Evolutionary conservation across 1,140 invertebrate species (phyloP).

Genomic region (Dendrolimus kikuchii): DNA sequence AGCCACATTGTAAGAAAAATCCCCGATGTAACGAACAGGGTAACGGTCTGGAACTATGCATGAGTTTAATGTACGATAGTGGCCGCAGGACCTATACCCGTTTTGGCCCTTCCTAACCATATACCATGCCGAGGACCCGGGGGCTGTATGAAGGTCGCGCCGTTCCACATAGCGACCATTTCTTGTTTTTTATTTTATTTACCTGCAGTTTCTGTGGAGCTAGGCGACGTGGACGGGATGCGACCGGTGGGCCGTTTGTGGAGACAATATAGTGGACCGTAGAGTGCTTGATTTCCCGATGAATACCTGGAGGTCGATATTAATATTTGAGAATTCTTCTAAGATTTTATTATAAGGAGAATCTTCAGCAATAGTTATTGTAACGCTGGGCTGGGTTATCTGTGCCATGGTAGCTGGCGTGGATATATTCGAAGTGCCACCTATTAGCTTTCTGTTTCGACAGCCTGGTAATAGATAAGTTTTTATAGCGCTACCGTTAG

Average conservation of each 20-base stretch:
- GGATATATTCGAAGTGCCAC: background rate
- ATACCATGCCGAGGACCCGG: slow-evolving; percentile 4
- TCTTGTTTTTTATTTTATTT: slow-evolving; percentile 1
- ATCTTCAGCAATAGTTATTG: background rate
- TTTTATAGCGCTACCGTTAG: slow-evolving; percentile 5
- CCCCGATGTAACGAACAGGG: slow-evolving; percentile 3
- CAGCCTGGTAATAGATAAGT: slow-evolving; percentile 6
- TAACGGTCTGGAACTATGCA: slow-evolving; percentile 3
- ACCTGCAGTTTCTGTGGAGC: background rate
- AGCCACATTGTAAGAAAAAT: slow-evolving; percentile 1
- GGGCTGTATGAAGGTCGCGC: background rate
- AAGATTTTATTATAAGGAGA: background rate
- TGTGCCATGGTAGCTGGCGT: background rate
- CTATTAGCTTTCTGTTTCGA: background rate
- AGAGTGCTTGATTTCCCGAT: background rate
- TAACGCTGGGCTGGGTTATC: background rate
- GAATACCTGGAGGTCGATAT: background rate
- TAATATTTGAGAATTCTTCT: slow-evolving; percentile 2
- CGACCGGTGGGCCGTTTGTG: slow-evolving; percentile 1
- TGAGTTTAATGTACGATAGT: slow-evolving; percentile 5
- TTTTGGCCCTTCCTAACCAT: background rate
- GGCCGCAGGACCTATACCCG: slow-evolving; percentile 4
- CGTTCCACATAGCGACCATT: background rate
- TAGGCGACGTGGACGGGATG: slow-evolving; percentile 1
- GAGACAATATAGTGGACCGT: slow-evolving; percentile 3